Conservation (phyloP, 2,797 vertebrate genomes). For the Jordanella pulchra region DNA sequence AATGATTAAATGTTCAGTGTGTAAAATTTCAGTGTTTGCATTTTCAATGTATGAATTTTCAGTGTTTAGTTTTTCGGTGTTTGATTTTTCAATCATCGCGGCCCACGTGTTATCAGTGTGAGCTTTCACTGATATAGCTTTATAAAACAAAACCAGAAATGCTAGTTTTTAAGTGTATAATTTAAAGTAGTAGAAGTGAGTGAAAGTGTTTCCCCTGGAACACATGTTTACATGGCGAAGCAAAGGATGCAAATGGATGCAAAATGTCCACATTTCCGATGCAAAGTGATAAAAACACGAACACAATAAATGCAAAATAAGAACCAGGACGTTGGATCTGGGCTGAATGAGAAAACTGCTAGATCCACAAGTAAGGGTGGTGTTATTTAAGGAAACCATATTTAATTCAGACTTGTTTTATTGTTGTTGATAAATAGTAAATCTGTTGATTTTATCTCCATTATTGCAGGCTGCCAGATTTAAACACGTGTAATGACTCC, state of each 20-base stretch:
- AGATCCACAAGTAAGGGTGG: background rate
- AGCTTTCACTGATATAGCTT: no score
- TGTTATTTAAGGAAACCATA: background rate
- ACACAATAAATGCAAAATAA: background rate
- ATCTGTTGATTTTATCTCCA: background rate
- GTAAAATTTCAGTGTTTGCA: no score
- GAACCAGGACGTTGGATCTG: background rate
- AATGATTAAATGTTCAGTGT: no score
- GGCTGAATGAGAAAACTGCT: background rate
- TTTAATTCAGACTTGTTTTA: background rate
- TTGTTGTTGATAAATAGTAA: background rate
- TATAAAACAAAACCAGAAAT: no score
- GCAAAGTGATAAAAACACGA: background rate
- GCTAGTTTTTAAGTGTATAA: no score
- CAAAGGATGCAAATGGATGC: background rate
- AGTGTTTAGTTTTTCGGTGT: no score
- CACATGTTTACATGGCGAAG: background rate
- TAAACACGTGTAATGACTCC: background rate
- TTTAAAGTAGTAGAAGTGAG: background rate
- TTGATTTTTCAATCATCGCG: no score
- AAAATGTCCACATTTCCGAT: background rate
- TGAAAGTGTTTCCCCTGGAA: background rate
- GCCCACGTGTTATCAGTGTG: no score
- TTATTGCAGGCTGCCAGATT: conserved; percentile 2
- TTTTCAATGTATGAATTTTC: no score